Evolutionary conservation across 2,888 invertebrate genomes (phyloP).

Genomic region (Emmelina monodactyla): DNA sequence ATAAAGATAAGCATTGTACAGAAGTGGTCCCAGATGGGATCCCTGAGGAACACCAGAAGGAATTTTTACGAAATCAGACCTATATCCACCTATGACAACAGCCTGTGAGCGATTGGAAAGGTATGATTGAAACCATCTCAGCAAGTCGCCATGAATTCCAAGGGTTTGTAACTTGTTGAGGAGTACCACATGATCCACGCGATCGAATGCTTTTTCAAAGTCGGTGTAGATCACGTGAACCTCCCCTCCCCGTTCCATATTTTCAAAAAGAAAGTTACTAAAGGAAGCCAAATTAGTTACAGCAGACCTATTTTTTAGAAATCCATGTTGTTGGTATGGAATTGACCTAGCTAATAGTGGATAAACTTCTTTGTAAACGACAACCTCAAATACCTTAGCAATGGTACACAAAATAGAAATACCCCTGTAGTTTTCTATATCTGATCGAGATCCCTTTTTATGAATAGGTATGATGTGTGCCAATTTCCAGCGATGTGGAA

Average conservation of each 20-base stretch:
- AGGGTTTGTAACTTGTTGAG: not conserved
- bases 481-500: not conserved
- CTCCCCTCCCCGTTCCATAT: slow-evolving; percentile 11
- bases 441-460: not conserved
- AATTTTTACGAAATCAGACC: slow-evolving; percentile 12
- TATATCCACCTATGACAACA: slow-evolving; percentile 10
- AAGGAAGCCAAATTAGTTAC: slow-evolving; percentile 7
- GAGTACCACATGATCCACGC: slow-evolving; percentile 9
- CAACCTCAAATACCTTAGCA: not conserved
- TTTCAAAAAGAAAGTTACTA: slow-evolving; percentile 5
- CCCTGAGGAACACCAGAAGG: slow-evolving; percentile 18
- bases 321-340: slow-evolving; percentile 11
- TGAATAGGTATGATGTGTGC: not conserved
- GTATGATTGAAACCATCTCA: slow-evolving; percentile 13
- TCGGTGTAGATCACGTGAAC: slow-evolving; percentile 10
- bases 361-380: too few species aligned
- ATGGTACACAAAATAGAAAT: slow-evolving; percentile 7
- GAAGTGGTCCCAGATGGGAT: slow-evolving; percentile 15
- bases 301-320: slow-evolving; percentile 9
- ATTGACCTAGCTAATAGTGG: not conserved
- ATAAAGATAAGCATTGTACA: slow-evolving; percentile 11
- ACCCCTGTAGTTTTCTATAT: slow-evolving; percentile 11
- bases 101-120: slow-evolving; percentile 11
- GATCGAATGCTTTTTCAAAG: slow-evolving; percentile 14
- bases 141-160: not conserved